Evolutionary conservation across 92 coral and sea anemone genomes (phyloP), one percentile per base, ranked within the genome.

Genomic region (Epizoanthus scotinus): DNA sequence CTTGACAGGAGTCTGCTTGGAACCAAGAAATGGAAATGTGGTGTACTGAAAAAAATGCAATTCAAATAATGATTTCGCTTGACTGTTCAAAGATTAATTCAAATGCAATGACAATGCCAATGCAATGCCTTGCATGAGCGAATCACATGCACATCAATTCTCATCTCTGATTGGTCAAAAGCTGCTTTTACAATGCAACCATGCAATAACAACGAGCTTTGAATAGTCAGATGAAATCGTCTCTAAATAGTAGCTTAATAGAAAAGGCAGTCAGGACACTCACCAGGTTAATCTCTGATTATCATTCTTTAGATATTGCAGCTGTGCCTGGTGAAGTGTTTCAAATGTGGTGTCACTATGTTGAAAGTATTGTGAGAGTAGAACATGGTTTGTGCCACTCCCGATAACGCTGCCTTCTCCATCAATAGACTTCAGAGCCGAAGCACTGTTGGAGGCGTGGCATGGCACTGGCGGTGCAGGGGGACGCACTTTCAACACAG

Each of bases 381-480:
- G 83, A 29, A 95, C 86, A 71, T 95, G 99, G 77, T 86, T 91
- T 19, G 84, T 66, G 7, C 97, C 98, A 47, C 83, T 86, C 8
- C 96, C 98, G 75, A 93, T 87, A 24, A 94, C 93, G 78, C 83
- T 86, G 82, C 91, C 73, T 9, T 96, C 99, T 28, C 88, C 86
- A 80, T 96, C 99, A 59, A 94, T 61, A 53, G 87, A 86, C 73
- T 87, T 96, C 62, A 96, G 57, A 24, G 99, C 99, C 58, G 98
- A 87, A 0, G 93, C 85, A 27, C 83, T 88, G 86, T 86, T 96
- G 14, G 94, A 64, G 5, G 98, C 92, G 57, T 87, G 75, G 77
- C 97, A 93, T 2, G 99, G 99, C 0, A 86, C 88, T 0, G 86
- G 94, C 22, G 87, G 86, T 22, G 84, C 84, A 68, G 97, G 97